Percentiles rank a stretch among this genome's conserved stretches.
Evolutionary conservation across 2,113 vertebrate genomes (phyloP).

Genomic region (Baryphthengus martii): DNA sequence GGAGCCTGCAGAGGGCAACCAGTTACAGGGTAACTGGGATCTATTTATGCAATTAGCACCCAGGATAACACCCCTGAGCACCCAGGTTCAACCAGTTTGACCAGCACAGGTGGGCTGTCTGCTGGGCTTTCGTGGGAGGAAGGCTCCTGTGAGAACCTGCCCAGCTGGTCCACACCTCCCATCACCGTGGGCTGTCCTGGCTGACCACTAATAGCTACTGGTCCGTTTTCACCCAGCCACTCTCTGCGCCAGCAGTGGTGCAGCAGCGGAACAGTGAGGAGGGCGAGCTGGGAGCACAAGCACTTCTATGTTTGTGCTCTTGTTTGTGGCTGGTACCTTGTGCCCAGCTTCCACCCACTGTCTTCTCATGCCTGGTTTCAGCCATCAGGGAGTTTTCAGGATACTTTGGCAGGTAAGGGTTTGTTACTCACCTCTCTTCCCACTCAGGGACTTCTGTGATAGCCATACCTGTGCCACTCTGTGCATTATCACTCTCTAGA

Average conservation of each 20-base stretch:
- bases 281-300: rapidly evolving
- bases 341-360: rapidly evolving
- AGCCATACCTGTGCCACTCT: neutral
- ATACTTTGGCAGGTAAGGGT: neutral
- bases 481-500: neutral
- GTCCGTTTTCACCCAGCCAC: rapidly evolving
- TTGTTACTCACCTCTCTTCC: neutral
- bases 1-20: neutral
- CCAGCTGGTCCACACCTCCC: neutral
- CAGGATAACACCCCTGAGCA: neutral
- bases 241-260: rapidly evolving
- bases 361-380: neutral
- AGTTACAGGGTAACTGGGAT: neutral
- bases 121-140: neutral
- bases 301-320: rapidly evolving
- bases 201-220: rapidly evolving
- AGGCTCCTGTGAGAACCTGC: neutral
- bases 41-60: neutral
- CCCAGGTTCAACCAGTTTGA: neutral
- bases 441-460: neutral
- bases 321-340: neutral
- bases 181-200: neutral
- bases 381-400: neutral
- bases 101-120: neutral
- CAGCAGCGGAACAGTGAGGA: neutral